Evolutionary conservation across 2,797 vertebrate genomes (phyloP).

Genomic region (Sebastolobus alascanus): DNA sequence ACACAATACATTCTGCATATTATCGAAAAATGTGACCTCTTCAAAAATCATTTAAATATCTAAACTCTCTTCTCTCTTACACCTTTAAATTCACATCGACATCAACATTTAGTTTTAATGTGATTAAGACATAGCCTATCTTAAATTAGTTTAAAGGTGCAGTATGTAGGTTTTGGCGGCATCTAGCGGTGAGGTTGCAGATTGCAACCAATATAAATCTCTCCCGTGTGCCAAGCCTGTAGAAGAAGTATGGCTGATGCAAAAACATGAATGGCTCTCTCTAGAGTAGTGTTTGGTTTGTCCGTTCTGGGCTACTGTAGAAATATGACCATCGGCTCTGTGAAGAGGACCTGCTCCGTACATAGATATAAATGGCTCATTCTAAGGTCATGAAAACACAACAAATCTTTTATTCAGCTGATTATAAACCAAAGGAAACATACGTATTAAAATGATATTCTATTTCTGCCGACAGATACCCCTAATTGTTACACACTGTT

Average conservation of each 20-base stretch:
- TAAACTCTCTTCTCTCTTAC: background rate
- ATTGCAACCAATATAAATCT: too few species aligned
- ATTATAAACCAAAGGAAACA: too few species aligned
- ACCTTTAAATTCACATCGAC: background rate
- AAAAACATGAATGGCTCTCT: accelerated
- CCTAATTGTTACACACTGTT: too few species aligned
- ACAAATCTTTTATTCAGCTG: too few species aligned
- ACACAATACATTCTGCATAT: background rate
- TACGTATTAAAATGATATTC: accelerated
- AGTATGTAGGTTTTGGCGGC: accelerated
- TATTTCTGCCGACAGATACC: background rate
- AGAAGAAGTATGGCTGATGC: too few species aligned
- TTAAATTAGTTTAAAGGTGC: background rate
- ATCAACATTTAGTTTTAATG: background rate
- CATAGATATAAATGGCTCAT: too few species aligned
- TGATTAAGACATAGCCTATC: background rate
- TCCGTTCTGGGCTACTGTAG: too few species aligned
- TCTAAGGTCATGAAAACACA: too few species aligned
- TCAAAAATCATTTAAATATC: background rate
- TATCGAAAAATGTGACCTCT: background rate
- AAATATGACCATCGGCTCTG: accelerated
- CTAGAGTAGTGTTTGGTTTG: too few species aligned
- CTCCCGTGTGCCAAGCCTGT: too few species aligned
- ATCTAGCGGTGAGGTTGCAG: too few species aligned
- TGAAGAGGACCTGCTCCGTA: accelerated